Base-by-base conservation (phyloP, 1,140 invertebrate species). In the Polyergus mexicanus region DNA sequence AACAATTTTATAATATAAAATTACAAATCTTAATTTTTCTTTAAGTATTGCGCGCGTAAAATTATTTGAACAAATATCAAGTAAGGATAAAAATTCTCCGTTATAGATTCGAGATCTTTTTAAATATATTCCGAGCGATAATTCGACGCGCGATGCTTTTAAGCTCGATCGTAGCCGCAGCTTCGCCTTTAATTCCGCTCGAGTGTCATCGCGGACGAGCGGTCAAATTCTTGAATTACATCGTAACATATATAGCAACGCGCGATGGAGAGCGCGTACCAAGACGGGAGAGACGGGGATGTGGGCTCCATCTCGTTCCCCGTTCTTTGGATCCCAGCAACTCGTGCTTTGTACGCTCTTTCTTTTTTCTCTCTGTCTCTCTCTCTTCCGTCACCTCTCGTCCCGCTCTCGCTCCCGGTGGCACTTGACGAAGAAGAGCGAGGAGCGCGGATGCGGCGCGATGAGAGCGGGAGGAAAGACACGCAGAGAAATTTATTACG, bases 161-260 rank as follows among this genome's bases (percentile, higher is more conserved):
- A 60, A 81, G 25, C 25, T 25, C 16, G 38, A 38, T 19, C n/a
- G 51, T 44, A 51, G 72, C 83, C n/a, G 32, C 74, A 58, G 60
- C 72, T 75, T 66, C 77, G 85, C 63, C 41, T 66, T 76, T 35
- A 77, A 65, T 84, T 84, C 78, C 84, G 89, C 38, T 35, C 41
- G 68, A 71, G 63, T 89, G 88, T 89, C 87, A 75, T 88, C 87
- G 74, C 84, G 86, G 92, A 91, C 92, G 90, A 88, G 91, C 92
- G 91, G 90, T 93, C 91, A 89, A 93, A 94, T 92, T 94, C 94
- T 94, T 94, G 93, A 94, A 94, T 94, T 94, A 94, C 93, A 94
- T 93, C 91, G 91, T 91, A 92, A 93, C 93, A 93, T 94, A 94
- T 94, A 94, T 94, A 94, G 93, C 89, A 91, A 90, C 89, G 89